Evolutionary conservation across 2,888 invertebrate genomes (phyloP), one percentile per base, ranked within the genome.

Genomic region (Pediacus dermestoides): DNA sequence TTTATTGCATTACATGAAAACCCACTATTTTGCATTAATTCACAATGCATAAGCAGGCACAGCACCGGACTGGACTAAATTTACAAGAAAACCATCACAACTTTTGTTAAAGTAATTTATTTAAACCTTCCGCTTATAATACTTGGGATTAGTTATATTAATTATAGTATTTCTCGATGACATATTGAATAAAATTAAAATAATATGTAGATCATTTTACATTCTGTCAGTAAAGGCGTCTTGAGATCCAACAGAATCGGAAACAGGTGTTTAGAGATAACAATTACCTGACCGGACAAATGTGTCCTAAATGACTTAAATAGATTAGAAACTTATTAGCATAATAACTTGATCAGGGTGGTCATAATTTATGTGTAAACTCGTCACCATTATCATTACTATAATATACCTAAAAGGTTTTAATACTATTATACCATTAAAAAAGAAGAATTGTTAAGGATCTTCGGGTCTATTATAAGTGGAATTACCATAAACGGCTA

Each of bases 1-100:
- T 28, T 28, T 28, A 28, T 28, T 28, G 28, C 28, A 28, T 10
- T 28, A 28, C 28, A 28, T 28, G 28, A 28, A 28, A 28, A 28
- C 10, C 10, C 28, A 23, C 28, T 28, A 10, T 28, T 28, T 28
- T 28, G 14, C 28, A 28, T 28, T 28, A 18, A 18, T n/a, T 18
- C 21, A n/a, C n/a, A n/a, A n/a, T n/a, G n/a, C n/a, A n/a, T n/a
- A n/a, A n/a, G n/a, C n/a, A n/a, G n/a, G n/a, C n/a, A n/a, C n/a
- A n/a, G n/a, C n/a, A n/a, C n/a, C n/a, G n/a, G n/a, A n/a, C n/a
- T n/a, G n/a, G n/a, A n/a, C n/a, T n/a, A n/a, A n/a, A n/a, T n/a
- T n/a, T n/a, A n/a, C n/a, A n/a, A n/a, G n/a, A n/a, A n/a, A n/a
- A n/a, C n/a, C n/a, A n/a, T n/a, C n/a, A n/a, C n/a, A n/a, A n/a